These are phyloP conservation scores for Spodoptera litura DNA, from an alignment of 1,140 invertebrate genomes.

Conservation along the genomic window DNA sequence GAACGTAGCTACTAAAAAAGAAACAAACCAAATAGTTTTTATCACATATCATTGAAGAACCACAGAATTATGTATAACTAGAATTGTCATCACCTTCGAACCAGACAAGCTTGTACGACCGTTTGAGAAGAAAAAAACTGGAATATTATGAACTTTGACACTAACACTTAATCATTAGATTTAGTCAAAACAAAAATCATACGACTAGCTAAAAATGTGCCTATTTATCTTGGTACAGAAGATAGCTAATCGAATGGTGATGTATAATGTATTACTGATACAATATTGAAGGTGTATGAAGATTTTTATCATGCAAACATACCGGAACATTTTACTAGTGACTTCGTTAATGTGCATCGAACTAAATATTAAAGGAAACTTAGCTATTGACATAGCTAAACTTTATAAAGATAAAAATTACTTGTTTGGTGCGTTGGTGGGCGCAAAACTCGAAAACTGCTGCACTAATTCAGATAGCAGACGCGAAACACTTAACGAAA, in stretches of 20 bases:
- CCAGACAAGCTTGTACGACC: background rate
- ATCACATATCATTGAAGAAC: no score
- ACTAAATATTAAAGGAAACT: no score
- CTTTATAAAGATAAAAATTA: no score
- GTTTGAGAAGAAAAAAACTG: background rate
- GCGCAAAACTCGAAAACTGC: no score
- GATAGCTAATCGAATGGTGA: constrained; percentile 11
- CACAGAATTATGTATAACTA: no score
- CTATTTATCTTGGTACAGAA: background rate
- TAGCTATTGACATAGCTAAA: no score
- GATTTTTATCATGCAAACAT: background rate
- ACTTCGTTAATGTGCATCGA: no score
- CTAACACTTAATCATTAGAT: background rate
- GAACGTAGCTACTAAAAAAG: no score
- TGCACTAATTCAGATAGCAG: no score
- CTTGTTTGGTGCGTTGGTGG: no score
- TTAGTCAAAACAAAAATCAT: constrained; percentile 21
- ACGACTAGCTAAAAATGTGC: background rate
- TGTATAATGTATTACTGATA: background rate
- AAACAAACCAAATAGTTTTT: no score
- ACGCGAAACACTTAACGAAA: no score
- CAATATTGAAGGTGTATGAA: constrained; percentile 4
- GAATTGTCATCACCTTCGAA: background rate
- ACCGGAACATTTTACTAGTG: background rate
- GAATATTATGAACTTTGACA: constrained; percentile 1